Evolutionary conservation across 2,888 invertebrate species (phyloP).

Genomic region (Euclidia mi): DNA sequence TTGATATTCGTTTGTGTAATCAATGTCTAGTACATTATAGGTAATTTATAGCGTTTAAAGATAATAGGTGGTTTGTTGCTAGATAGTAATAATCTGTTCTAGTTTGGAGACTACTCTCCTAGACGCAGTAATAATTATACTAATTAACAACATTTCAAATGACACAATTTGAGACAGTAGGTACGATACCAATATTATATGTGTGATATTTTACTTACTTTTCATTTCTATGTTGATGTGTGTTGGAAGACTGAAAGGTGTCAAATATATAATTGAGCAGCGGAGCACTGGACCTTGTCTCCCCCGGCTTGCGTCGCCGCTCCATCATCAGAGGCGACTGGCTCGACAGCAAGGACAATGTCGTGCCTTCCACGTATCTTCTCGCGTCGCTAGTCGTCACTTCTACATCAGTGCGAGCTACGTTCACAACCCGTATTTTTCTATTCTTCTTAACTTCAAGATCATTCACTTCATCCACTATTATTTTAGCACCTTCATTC

Average conservation of each 20-base stretch:
- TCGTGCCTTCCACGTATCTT: conserved; percentile 56
- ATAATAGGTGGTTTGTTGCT: too few relatives aligned
- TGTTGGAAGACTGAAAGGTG: conserved; percentile 76
- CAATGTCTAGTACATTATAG: too few relatives aligned
- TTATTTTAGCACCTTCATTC: conserved; percentile 66
- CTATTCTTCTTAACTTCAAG: conserved; percentile 65
- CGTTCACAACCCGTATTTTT: conserved; percentile 73
- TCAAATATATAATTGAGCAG: conserved; percentile 86
- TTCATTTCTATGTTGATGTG: conserved; percentile 83
- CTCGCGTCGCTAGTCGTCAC: conserved; percentile 51
- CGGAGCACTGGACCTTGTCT: conserved; percentile 83
- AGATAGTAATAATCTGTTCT: too few relatives aligned
- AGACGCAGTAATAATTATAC: too few relatives aligned
- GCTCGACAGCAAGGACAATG: conserved; percentile 58
- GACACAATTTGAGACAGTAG: too few relatives aligned
- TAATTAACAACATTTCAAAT: too few relatives aligned
- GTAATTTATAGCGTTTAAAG: too few relatives aligned
- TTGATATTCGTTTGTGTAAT: too few relatives aligned
- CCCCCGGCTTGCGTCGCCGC: conserved; percentile 78
- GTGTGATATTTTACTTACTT: too few relatives aligned
- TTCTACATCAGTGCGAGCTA: conserved; percentile 58
- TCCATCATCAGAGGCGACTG: conserved; percentile 66
- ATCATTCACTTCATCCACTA: conserved; percentile 45
- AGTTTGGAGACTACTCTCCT: too few relatives aligned
- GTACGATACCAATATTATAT: too few relatives aligned